phyloP scores from a whole-genome alignment of 2,797 vertebrate species.

The Harpagifer antarcticus region DNA sequence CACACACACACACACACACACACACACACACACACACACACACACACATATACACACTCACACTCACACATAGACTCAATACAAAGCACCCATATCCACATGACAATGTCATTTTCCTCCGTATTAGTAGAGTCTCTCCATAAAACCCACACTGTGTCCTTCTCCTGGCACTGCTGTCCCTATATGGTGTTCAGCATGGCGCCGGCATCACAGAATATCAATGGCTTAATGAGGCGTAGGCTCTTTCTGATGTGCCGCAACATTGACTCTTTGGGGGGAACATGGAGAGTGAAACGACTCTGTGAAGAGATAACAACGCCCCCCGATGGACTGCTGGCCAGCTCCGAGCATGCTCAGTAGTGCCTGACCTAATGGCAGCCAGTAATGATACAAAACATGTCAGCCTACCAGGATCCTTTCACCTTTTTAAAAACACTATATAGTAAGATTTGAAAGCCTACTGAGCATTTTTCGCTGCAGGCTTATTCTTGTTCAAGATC shows the following conservation, averaged over 20 bases:
- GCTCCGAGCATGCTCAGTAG: slow-evolving; percentile 72
- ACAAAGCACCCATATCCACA: slow-evolving; percentile 62
- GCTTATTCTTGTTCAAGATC: slow-evolving; percentile 35
- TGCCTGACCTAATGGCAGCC: slow-evolving; percentile 69
- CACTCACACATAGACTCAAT: slow-evolving; percentile 38
- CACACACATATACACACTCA: slow-evolving; percentile 47
- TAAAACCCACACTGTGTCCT: slow-evolving; percentile 81
- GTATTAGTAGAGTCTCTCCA: slow-evolving; percentile 71
- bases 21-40: slow-evolving; percentile 9
- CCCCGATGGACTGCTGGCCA: slow-evolving; percentile 76
- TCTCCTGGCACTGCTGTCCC: slow-evolving; percentile 72
- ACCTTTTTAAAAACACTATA: slow-evolving; percentile 1
- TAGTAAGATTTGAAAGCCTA: slow-evolving; percentile 35
- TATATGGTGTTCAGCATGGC: slow-evolving; percentile 80
- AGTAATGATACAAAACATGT: slow-evolving; percentile 64
- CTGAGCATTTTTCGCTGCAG: slow-evolving; percentile 28
- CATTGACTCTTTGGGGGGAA: slow-evolving; percentile 84
- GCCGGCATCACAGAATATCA: slow-evolving; percentile 83
- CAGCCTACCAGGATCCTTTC: slow-evolving; percentile 17
- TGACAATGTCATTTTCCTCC: slow-evolving; percentile 68
- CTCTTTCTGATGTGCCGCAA: slow-evolving; percentile 84
- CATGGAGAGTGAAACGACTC: slow-evolving; percentile 76
- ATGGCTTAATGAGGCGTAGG: slow-evolving; percentile 85
- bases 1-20: slow-evolving; percentile 2
- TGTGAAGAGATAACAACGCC: slow-evolving; percentile 81